Base-by-base conservation (phyloP, 2,113 vertebrate genomes). In the Myanophis thanlyinensis region DNA sequence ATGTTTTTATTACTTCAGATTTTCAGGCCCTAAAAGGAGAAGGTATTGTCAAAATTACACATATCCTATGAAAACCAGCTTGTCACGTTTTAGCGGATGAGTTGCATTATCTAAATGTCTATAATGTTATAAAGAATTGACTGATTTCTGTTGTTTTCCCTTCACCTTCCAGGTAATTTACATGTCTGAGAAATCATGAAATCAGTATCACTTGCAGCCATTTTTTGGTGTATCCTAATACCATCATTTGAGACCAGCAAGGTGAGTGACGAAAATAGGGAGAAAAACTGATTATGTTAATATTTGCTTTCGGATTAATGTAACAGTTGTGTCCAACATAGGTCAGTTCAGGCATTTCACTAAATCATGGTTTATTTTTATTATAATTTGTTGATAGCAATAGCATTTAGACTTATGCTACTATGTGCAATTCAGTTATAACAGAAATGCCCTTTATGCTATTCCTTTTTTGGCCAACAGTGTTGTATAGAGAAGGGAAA, bases 241-340 rank as follows among this genome's bases (percentile, higher is more conserved):
- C 89, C 92, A 56, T 89, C 93, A 27, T 96, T 96, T 15, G 94
- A 97, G 67, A 95, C 96, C 89, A 96, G 96, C 95, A 98, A 98
- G 97, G 98, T 98, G 95, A 95, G 97, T 52, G 54, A 27, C 8
- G 47, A 27, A 49, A 51, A 49, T 13, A 46, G 49, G 25, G 6
- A 53, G 54, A 10, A 25, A 15, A 80, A 22, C 35, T 44, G 73
- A 22, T 80, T 22, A 80, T 80, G 18, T 80, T 80, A 20, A 80
- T 40, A 3, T 80, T 80, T 80, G 35, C 6, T 80, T 80, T 80
- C 44, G 73, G 35, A 44, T 80, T 10, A 80, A 80, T 22, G 30
- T 67, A 67, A 67, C 2, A 2, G 30, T 67, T 13, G 35, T 67
- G 62, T 67, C 5, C 62, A 67, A 67, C 62, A 67, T 5, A 35